phyloP scores from a whole-genome alignment of 2,797 vertebrate genomes.

The Pteronotus mesoamericanus region DNA sequence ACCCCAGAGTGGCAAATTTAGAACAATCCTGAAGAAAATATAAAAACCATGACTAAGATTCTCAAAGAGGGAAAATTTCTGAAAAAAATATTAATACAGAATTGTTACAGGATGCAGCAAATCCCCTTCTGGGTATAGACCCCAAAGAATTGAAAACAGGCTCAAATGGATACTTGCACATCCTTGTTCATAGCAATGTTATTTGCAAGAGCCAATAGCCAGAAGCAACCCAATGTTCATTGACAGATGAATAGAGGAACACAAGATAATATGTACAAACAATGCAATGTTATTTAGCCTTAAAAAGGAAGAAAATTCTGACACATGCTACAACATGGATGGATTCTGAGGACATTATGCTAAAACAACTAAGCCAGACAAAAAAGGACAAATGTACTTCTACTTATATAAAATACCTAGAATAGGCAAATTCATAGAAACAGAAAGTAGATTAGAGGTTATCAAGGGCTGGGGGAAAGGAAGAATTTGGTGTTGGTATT shows the following conservation, averaged over 20 bases:
- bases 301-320: neutral
- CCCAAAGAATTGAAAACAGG: neutral
- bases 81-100: neutral
- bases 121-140: too few species aligned
- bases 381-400: too few species aligned
- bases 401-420: neutral
- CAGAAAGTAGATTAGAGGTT: neutral
- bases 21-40: too few species aligned
- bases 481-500: too few species aligned
- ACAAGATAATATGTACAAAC: accelerated
- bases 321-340: too few species aligned
- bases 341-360: neutral
- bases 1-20: neutral
- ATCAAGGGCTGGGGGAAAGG: accelerated
- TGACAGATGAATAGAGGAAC: accelerated
- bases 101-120: neutral
- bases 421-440: neutral
- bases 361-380: neutral
- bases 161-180: neutral
- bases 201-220: accelerated
- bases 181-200: accelerated
- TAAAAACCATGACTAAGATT: neutral
- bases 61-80: neutral
- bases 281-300: neutral
- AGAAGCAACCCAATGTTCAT: accelerated